These are phyloP conservation scores for Macquaria australasica DNA, from an alignment of 2,113 vertebrate genomes.

Conservation along the genomic window DNA sequence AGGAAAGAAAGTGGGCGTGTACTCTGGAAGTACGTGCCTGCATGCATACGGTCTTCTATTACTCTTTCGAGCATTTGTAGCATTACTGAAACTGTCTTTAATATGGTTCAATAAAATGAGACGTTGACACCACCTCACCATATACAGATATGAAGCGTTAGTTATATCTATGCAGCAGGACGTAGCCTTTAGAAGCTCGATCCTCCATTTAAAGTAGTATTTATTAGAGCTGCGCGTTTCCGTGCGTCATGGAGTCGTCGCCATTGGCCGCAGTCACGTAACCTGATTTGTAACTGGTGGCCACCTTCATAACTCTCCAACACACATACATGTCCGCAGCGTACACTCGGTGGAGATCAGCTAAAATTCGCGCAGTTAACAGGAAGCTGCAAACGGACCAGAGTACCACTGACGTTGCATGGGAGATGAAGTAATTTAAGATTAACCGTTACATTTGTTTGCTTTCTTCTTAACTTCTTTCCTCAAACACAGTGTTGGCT, in stretches of 20 bases:
- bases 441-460: accelerated
- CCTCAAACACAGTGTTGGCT: accelerated
- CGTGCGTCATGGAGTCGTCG: conserved; percentile 7
- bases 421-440: conserved; percentile 65
- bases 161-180: conserved; percentile 28
- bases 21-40: conserved; percentile 51
- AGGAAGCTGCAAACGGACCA: conserved; percentile 44
- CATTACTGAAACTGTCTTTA: background rate
- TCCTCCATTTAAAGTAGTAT: conserved; percentile 53
- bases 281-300: conserved; percentile 12
- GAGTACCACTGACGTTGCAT: background rate
- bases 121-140: conserved; percentile 54
- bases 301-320: accelerated
- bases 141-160: conserved; percentile 8
- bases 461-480: accelerated
- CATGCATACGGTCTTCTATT: background rate
- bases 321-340: background rate
- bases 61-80: background rate
- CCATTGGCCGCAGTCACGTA: background rate
- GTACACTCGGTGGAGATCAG: conserved; percentile 37
- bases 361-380: conserved; percentile 40
- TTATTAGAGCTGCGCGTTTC: conserved; percentile 30
- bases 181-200: conserved; percentile 11
- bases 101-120: background rate
- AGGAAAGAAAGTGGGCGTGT: conserved; percentile 60